Conservation (phyloP, 2,113 vertebrate genomes). For the Ciconia stormi region DNA sequence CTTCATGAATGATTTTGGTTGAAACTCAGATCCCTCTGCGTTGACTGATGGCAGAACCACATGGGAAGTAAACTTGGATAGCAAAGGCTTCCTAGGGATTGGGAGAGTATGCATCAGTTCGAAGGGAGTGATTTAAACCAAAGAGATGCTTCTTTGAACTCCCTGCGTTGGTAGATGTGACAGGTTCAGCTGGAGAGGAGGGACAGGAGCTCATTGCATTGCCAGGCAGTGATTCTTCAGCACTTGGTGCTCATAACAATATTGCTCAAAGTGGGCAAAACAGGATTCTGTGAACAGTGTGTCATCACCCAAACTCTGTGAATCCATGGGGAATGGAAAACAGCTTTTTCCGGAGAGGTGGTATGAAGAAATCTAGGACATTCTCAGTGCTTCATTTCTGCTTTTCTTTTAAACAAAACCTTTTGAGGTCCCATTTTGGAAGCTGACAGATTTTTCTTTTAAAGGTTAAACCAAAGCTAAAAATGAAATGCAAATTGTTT, state of each 20-base stretch:
- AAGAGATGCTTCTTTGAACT: background rate
- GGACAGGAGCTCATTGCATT: background rate
- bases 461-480: background rate
- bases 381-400: background rate
- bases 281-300: background rate
- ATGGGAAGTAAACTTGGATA: background rate
- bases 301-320: background rate
- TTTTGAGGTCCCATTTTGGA: background rate
- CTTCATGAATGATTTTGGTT: conserved; percentile 14
- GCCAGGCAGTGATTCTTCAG: background rate
- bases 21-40: background rate
- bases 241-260: background rate
- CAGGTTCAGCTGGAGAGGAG: background rate
- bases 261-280: background rate
- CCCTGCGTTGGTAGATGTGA: background rate
- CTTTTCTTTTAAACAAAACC: background rate
- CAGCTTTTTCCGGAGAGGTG: background rate
- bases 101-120: background rate
- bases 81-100: background rate
- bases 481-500: conserved; percentile 9
- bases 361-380: background rate
- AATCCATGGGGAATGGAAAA: background rate
- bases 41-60: background rate
- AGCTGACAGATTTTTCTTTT: background rate
- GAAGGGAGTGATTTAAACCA: background rate